Percentiles rank a stretch among this genome's conserved stretches.
phyloP scores from a whole-genome alignment of 2,888 invertebrate species.

The Cerceris ruficornis region DNA sequence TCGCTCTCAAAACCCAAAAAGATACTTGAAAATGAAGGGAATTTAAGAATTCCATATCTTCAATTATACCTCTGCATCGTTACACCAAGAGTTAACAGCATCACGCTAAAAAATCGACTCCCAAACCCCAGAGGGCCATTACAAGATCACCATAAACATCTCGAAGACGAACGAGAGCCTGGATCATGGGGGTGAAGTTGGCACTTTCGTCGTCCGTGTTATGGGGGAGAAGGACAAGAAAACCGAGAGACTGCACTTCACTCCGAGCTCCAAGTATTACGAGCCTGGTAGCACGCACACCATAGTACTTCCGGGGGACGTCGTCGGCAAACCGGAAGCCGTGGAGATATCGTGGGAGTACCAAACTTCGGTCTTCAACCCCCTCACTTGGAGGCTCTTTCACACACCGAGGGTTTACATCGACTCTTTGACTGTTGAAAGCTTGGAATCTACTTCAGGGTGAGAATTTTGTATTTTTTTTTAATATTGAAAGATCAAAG shows the following conservation, averaged over 20 bases:
- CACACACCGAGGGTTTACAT: constrained; percentile 89
- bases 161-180: constrained; percentile 88
- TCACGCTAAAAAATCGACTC: not conserved
- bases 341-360: constrained; percentile 91
- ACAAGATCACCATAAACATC: constrained; percentile 88
- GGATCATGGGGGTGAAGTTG: constrained; percentile 90
- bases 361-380: constrained; percentile 90
- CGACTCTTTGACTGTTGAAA: constrained; percentile 87
- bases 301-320: constrained; percentile 86
- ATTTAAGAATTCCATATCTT: too few relatives aligned
- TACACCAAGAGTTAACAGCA: too few relatives aligned
- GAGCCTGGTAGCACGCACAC: constrained; percentile 89
- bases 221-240: constrained; percentile 85
- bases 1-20: too few relatives aligned
- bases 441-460: constrained; percentile 84
- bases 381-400: constrained; percentile 91
- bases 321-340: constrained; percentile 86
- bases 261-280: constrained; percentile 84
- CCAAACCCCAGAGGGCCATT: constrained; percentile 88
- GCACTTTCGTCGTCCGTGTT: constrained; percentile 87
- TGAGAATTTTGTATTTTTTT: constrained; percentile 20
- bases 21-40: too few relatives aligned
- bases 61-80: too few relatives aligned
- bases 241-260: constrained; percentile 85
- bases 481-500: constrained; percentile 1